Conservation (phyloP, 2,797 vertebrate genomes). For the Phrynocephalus guinanensis region DNA sequence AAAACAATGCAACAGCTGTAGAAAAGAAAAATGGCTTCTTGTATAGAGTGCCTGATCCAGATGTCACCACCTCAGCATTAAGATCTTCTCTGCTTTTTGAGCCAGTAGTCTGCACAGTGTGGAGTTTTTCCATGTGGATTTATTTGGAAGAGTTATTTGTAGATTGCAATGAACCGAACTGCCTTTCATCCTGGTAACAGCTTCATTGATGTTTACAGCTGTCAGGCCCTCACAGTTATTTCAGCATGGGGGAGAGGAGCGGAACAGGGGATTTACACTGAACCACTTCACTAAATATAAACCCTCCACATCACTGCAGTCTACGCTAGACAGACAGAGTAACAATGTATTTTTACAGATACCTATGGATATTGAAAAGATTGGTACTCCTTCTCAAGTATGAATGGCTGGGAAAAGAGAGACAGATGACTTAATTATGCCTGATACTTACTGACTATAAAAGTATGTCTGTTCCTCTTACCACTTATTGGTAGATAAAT, state of each 20-base stretch:
- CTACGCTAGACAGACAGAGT: not conserved
- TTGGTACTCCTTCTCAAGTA: not conserved
- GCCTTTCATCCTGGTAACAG: conserved; percentile 25
- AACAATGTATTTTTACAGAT: not conserved
- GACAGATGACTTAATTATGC: not conserved
- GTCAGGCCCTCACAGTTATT: conserved; percentile 3
- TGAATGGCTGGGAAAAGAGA: not conserved
- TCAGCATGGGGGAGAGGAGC: not conserved
- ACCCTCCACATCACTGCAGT: not conserved
- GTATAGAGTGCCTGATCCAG: conserved; percentile 16
- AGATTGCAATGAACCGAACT: conserved; percentile 35
- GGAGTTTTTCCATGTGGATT: conserved; percentile 32
- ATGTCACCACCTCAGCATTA: conserved; percentile 33
- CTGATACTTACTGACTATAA: no score
- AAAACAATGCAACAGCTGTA: conserved; percentile 31
- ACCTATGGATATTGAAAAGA: not conserved
- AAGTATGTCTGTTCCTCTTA: not conserved
- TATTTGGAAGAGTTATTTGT: conserved; percentile 44
- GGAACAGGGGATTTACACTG: conserved; percentile 1
- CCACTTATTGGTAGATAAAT: not conserved
- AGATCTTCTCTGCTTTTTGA: conserved; percentile 20
- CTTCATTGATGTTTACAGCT: conserved; percentile 41
- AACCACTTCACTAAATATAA: conserved; percentile 25
- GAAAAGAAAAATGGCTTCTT: conserved; percentile 43
- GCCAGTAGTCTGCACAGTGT: not conserved